Percentiles rank a stretch among this genome's conserved stretches.
phyloP scores from a whole-genome alignment of 2,113 vertebrate genomes.

The Heterotis niloticus region DNA sequence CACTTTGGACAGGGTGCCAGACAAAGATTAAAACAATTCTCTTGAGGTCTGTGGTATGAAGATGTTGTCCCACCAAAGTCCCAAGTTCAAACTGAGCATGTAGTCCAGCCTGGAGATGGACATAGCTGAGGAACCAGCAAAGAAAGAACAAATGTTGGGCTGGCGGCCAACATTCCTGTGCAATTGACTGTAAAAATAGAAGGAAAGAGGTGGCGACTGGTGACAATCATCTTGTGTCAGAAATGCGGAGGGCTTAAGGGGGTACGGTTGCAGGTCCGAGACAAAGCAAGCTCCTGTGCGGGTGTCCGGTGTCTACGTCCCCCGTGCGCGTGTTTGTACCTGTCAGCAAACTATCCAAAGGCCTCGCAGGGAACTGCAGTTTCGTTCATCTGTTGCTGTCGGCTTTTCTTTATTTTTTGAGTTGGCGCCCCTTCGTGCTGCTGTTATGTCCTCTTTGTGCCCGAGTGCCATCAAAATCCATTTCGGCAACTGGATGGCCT shows the following conservation, averaged over 20 bases:
- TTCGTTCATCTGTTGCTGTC: not conserved
- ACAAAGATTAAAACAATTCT: no score
- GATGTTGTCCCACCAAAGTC: not conserved
- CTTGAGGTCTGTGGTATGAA: no score
- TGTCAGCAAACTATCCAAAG: not conserved
- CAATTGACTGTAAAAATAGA: conserved; percentile 67
- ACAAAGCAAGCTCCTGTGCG: no score
- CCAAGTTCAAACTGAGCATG: not conserved
- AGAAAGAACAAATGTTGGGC: conserved; percentile 45
- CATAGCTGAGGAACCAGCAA: not conserved
- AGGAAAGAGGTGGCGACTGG: conserved; percentile 12
- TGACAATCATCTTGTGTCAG: not conserved
- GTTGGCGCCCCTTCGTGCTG: not conserved
- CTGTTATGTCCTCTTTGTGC: not conserved
- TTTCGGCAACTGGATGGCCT: not conserved
- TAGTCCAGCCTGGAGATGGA: not conserved
- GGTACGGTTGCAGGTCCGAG: no score
- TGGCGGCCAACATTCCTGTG: conserved; percentile 61
- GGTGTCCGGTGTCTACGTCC: no score
- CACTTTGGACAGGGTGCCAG: no score
- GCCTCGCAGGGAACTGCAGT: not conserved
- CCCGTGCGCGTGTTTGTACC: no score
- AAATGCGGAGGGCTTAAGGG: not conserved
- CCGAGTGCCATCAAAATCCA: no score
- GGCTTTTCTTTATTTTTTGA: not conserved